These are phyloP conservation scores for Hesperia comma DNA, from an alignment of 2,888 invertebrate species.

Conservation along the genomic window DNA sequence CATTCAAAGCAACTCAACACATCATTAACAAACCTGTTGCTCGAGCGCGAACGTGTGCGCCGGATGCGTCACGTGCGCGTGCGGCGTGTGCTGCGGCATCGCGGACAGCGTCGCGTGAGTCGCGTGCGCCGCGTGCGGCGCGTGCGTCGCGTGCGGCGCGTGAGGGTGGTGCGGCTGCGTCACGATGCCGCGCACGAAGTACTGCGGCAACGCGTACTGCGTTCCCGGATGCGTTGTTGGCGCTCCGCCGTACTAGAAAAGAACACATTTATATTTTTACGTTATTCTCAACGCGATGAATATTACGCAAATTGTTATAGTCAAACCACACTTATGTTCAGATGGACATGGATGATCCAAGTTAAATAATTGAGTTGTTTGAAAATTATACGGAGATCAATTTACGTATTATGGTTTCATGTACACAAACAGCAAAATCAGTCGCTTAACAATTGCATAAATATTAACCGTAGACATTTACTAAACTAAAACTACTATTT, in stretches of 20 bases:
- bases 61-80: conserved; percentile 51
- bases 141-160: conserved; percentile 57
- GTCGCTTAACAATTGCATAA: too few relatives aligned
- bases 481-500: neutral
- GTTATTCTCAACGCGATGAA: too few relatives aligned
- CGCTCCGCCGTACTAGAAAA: conserved; percentile 66
- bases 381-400: too few relatives aligned
- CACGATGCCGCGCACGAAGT: conserved; percentile 75
- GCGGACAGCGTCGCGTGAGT: conserved; percentile 52
- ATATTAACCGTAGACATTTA: too few relatives aligned
- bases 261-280: conserved; percentile 8
- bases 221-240: conserved; percentile 78
- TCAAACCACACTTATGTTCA: too few relatives aligned
- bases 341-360: too few relatives aligned
- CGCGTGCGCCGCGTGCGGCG: conserved; percentile 52
- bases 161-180: conserved; percentile 59
- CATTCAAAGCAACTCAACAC: conserved; percentile 1
- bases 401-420: too few relatives aligned
- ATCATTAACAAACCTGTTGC: conserved; percentile 45
- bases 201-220: conserved; percentile 83
- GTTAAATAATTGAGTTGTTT: too few relatives aligned
- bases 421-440: too few relatives aligned
- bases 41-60: conserved; percentile 45
- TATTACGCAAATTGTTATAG: too few relatives aligned
- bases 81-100: conserved; percentile 55